These are phyloP conservation scores for Leuctra nigra DNA, from an alignment of 2,888 invertebrate genomes.

Conservation along the genomic window DNA sequence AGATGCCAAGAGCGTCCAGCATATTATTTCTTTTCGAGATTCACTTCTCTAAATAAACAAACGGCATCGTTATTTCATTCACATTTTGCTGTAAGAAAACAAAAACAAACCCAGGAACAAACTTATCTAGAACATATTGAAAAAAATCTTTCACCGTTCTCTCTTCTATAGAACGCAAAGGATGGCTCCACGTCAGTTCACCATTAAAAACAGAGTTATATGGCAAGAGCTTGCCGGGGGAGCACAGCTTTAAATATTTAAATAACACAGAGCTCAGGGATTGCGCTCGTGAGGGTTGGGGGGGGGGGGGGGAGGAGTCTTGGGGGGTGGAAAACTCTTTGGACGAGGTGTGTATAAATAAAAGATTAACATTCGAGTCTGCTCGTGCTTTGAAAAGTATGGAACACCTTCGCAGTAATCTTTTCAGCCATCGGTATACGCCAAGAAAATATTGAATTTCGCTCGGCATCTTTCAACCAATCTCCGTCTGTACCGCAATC, in stretches of 20 bases:
- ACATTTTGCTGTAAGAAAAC: no score
- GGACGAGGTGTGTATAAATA: conserved; percentile 17
- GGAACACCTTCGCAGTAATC: background rate
- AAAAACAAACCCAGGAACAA: no score
- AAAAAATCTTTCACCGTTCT: background rate
- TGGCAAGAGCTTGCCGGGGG: conserved; percentile 5
- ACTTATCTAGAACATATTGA: no score
- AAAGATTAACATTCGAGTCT: conserved; percentile 14
- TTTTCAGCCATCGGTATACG: background rate
- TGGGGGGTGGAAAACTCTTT: conserved; percentile 11
- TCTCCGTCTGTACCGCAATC: no score
- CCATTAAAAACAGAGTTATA: conserved; percentile 2
- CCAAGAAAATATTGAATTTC: background rate
- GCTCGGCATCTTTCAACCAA: no score
- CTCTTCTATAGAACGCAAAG: no score
- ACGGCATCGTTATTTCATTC: no score
- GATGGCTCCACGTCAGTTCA: background rate
- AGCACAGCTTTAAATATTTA: conserved; percentile 27
- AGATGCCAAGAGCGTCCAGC: no score
- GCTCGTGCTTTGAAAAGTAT: background rate
- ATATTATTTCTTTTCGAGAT: no score
- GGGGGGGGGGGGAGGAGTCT: conserved; percentile 5
- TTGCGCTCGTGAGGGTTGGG: conserved; percentile 3
- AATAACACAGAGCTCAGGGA: conserved; percentile 16
- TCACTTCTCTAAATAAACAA: no score